Conservation (phyloP, 2,888 invertebrate genomes). For the Euspilapteryx auroguttella region DNA sequence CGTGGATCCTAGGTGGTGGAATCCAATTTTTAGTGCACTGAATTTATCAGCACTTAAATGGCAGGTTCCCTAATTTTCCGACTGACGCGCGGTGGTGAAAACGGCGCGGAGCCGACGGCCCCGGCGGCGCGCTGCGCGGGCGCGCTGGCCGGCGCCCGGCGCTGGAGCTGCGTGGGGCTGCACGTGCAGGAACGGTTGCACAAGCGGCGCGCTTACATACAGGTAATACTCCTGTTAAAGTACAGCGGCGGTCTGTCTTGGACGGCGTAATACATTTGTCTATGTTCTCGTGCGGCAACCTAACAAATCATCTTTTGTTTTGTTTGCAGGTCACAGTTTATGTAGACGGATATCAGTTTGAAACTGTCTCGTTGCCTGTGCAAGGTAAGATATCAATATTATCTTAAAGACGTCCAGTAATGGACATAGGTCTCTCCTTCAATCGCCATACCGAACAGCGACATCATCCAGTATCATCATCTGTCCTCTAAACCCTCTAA, state of each 20-base stretch:
- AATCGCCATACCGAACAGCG: too few relatives aligned
- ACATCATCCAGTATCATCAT: too few relatives aligned
- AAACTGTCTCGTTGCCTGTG: conserved; percentile 57
- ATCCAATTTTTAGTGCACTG: too few relatives aligned
- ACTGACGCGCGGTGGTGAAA: neutral
- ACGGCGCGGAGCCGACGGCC: neutral
- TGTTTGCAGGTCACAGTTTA: conserved; percentile 50
- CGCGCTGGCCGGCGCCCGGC: too few relatives aligned
- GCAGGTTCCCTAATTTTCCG: neutral
- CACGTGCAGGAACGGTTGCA: conserved; percentile 60
- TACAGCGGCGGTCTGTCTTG: neutral
- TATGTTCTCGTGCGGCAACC: neutral
- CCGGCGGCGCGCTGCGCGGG: neutral
- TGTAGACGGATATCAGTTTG: conserved; percentile 61
- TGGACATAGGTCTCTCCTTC: too few relatives aligned
- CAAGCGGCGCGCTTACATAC: conserved; percentile 57
- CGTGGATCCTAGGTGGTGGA: too few relatives aligned
- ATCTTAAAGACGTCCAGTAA: too few relatives aligned
- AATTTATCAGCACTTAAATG: too few relatives aligned
- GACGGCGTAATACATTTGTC: too few relatives aligned
- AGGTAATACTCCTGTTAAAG: conserved; percentile 18
- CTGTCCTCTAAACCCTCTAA: too few relatives aligned
- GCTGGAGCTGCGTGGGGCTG: conserved; percentile 61
- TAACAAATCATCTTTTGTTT: conserved; percentile 4
- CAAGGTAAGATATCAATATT: conserved; percentile 56